Percentiles rank a stretch among this genome's conserved stretches.
Evolutionary conservation across 2,888 invertebrate genomes (phyloP).

Genomic region (Watsonalla cultraria): DNA sequence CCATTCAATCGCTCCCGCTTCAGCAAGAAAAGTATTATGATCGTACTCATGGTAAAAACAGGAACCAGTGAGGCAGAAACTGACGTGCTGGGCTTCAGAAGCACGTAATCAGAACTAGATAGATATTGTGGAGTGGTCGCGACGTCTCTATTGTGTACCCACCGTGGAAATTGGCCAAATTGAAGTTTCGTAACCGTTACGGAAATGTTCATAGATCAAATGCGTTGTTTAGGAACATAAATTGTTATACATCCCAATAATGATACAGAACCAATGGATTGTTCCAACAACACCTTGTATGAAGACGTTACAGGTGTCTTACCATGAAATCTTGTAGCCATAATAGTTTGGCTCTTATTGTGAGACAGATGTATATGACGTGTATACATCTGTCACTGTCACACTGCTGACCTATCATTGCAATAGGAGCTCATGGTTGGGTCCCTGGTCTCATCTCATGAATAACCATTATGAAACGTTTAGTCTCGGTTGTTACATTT

Average conservation of each 20-base stretch:
- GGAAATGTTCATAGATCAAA: constrained; percentile 27
- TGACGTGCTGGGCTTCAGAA: constrained; percentile 23
- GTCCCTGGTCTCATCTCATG: too few relatives aligned
- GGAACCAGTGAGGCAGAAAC: constrained; percentile 28
- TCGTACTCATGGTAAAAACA: not conserved
- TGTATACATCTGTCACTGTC: too few relatives aligned
- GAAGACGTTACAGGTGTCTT: too few relatives aligned
- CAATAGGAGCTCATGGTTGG: too few relatives aligned
- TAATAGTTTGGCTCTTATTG: too few relatives aligned
- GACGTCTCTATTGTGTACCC: constrained; percentile 35
- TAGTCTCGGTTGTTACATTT: too few relatives aligned
- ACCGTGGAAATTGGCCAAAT: constrained; percentile 48
- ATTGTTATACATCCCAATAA: not conserved
- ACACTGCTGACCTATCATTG: too few relatives aligned
- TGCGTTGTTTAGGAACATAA: constrained; percentile 6
- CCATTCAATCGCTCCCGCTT: not conserved
- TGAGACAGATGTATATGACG: too few relatives aligned
- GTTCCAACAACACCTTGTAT: too few relatives aligned
- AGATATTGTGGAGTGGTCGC: constrained; percentile 23
- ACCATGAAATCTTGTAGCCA: too few relatives aligned
- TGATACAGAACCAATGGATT: not conserved
- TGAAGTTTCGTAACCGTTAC: constrained; percentile 46
- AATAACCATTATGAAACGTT: too few relatives aligned
- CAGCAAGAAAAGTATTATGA: constrained; percentile 1
- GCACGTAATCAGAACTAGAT: constrained; percentile 26